These are phyloP conservation scores for Parazoanthus darwini DNA, from an alignment of 92 coral and sea anemone species.

Conservation along the genomic window DNA sequence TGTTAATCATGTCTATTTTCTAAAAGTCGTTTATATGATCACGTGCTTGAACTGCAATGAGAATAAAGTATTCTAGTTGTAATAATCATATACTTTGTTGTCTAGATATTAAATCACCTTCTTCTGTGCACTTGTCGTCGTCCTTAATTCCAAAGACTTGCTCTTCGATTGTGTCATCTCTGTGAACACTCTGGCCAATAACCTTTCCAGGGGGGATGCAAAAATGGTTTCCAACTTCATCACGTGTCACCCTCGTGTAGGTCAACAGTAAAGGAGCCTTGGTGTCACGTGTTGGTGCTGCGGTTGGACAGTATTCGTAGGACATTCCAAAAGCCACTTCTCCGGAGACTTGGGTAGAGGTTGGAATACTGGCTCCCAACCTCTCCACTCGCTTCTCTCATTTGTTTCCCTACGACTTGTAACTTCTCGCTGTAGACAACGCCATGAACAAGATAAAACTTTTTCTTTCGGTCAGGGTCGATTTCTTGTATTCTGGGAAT, in stretches of 20 bases:
- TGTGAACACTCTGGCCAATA: neutral
- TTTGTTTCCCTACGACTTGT: neutral
- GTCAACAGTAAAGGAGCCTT: neutral
- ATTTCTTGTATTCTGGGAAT: neutral
- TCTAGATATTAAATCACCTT: neutral
- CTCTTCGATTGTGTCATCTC: neutral
- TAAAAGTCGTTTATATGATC: too few relatives aligned
- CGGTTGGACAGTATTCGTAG: neutral
- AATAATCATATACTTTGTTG: too few relatives aligned
- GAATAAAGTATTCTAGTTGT: too few relatives aligned
- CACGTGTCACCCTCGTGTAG: constrained; percentile 7
- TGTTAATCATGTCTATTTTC: too few relatives aligned
- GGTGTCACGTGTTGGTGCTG: neutral
- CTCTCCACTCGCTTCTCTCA: neutral
- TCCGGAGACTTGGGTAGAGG: neutral
- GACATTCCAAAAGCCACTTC: neutral
- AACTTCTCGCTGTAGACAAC: constrained; percentile 13
- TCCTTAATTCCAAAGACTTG: neutral
- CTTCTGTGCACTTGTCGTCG: neutral
- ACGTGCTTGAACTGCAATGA: too few relatives aligned
- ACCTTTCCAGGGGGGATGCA: neutral
- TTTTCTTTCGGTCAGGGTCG: neutral
- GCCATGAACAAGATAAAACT: neutral
- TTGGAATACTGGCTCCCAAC: neutral
- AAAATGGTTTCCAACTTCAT: neutral